Evolutionary conservation across 2,797 vertebrate species (phyloP), one percentile per base, ranked within the genome.

Genomic region (Oreortyx pictus): DNA sequence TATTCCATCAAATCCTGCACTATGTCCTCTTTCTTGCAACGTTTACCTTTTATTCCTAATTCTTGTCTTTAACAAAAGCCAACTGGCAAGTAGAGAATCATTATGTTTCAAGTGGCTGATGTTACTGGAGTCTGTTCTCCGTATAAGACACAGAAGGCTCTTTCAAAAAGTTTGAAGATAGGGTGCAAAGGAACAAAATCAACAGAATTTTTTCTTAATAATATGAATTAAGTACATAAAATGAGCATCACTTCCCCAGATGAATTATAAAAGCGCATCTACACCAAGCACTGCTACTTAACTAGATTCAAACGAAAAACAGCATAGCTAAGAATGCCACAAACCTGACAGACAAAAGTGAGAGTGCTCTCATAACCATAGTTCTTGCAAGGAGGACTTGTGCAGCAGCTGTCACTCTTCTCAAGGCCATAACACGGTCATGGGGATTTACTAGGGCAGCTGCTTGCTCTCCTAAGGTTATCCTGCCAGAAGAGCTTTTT

Each of bases 321-420:
- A 82, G 9, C 7, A 39, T 11, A 77, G 57, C 35, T 68, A 70
- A 79, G 50, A 64, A 79, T n/a, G 46, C 52, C 24, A 96, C 97
- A 33, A 35, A 98, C 98, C 98, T 99, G 95, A 99, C 98, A 19
- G 99, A 99, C n/a, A 99, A 97, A 57, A 99, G 98, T 2, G 99
- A 99, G 80, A 99, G 98, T 0, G 99, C 99, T 94, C 99, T 98
- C 99, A 99, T 99, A 93, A 99, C 99, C 99, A 99, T 99, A n/a
- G 99, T 99, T 94, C 99, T 97, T 86, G 99, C 99, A 90, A 99
- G 97, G 67, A 99, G 98, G 60, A 99, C 99, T 95, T 99, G 99
- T 11, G 99, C 98, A 2, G 99, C 99, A 23, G 99, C 98, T 2
- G 99, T 99, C 89, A 99, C 99, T 96, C 99, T 98, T 93, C 98